phyloP scores from a whole-genome alignment of 2,888 invertebrate species.

The Pterostichus madidus region DNA sequence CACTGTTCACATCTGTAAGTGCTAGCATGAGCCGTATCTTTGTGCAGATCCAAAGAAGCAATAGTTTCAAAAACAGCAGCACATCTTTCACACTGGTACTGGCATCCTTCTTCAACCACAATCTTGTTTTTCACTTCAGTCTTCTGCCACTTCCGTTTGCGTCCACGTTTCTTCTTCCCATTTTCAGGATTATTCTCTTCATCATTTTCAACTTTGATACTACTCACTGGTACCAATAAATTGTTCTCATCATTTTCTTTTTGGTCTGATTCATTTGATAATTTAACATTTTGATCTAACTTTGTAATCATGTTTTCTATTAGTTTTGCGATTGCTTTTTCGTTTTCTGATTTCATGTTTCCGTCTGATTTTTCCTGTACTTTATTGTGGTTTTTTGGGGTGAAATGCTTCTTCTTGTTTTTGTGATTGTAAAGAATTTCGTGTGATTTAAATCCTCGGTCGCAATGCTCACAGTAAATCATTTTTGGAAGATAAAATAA shows the following conservation, averaged over 20 bases:
- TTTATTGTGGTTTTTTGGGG: constrained; percentile 73
- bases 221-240: constrained; percentile 59
- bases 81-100: constrained; percentile 76
- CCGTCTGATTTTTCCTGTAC: constrained; percentile 65
- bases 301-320: constrained; percentile 75
- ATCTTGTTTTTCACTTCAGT: constrained; percentile 66
- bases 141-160: constrained; percentile 74
- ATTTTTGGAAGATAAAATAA: constrained; percentile 77
- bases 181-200: constrained; percentile 66
- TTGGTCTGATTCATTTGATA: constrained; percentile 58
- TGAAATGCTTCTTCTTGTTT: constrained; percentile 78
- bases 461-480: constrained; percentile 77
- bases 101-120: constrained; percentile 72
- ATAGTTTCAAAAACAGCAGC: constrained; percentile 73
- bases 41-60: constrained; percentile 74
- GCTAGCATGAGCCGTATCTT: constrained; percentile 75
- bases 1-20: constrained; percentile 76
- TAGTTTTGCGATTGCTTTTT: constrained; percentile 74
- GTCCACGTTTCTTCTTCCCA: constrained; percentile 73
- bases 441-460: constrained; percentile 78
- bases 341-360: constrained; percentile 70
- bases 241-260: constrained; percentile 62
- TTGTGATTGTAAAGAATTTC: constrained; percentile 80
- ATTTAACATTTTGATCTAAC: constrained; percentile 69
- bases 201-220: constrained; percentile 63